phyloP scores from a whole-genome alignment of 2,797 vertebrate species.

The Choloepus didactylus region DNA sequence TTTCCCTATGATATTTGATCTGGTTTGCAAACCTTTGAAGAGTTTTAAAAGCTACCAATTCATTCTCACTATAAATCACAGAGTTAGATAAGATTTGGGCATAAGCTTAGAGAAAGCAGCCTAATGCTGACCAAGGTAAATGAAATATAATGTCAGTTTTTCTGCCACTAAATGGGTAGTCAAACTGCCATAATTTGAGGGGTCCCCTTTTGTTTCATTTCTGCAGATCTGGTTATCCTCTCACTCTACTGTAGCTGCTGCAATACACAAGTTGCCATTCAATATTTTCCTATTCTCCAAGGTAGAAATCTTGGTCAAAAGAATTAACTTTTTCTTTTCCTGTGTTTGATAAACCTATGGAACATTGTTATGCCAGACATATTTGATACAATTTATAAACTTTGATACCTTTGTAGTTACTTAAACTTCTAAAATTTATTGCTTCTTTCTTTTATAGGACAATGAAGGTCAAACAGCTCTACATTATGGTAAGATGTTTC shows the following conservation, averaged over 20 bases:
- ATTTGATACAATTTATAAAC: constrained; percentile 12
- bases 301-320: background rate
- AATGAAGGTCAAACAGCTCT: constrained; percentile 98
- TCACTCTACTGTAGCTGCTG: background rate
- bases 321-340: constrained; percentile 25
- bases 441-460: constrained; percentile 91
- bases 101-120: background rate
- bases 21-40: constrained; percentile 42
- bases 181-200: background rate
- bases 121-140: background rate
- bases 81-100: constrained; percentile 16
- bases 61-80: constrained; percentile 38
- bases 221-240: background rate
- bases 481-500: constrained; percentile 95
- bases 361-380: background rate
- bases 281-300: background rate
- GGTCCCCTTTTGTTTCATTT: background rate
- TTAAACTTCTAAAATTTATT: constrained; percentile 76
- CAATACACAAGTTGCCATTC: background rate
- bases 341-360: background rate
- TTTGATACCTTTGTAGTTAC: background rate
- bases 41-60: constrained; percentile 21
- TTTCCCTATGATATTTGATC: constrained; percentile 23
- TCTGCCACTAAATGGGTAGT: background rate
- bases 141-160: background rate